phyloP scores from a whole-genome alignment of 2,888 invertebrate genomes.

The Xestia sexstrigata region DNA sequence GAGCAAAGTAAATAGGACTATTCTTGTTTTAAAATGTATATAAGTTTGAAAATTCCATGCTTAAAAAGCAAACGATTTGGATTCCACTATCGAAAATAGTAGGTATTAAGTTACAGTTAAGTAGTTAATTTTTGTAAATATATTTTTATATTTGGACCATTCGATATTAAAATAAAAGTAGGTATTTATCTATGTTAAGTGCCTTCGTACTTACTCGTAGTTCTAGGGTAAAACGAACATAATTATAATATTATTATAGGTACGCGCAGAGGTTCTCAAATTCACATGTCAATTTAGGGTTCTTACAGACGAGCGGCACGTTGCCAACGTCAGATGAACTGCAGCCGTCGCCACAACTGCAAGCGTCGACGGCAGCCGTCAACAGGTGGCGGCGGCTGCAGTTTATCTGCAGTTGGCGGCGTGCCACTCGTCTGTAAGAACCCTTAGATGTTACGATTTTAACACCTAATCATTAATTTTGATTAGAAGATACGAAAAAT shows the following conservation, averaged over 20 bases:
- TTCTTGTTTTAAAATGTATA: slow-evolving; percentile 1
- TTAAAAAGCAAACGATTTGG: slow-evolving; percentile 63
- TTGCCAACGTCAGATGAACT: too few relatives aligned
- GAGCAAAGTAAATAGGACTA: not conserved
- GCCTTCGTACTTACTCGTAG: slow-evolving; percentile 40
- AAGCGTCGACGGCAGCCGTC: too few relatives aligned
- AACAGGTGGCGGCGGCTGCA: too few relatives aligned
- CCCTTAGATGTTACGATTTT: too few relatives aligned
- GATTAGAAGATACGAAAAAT: slow-evolving; percentile 2
- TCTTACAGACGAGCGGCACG: too few relatives aligned
- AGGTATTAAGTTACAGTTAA: slow-evolving; percentile 38
- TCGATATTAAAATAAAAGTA: slow-evolving; percentile 2
- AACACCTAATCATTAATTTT: slow-evolving; percentile 7
- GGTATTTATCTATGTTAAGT: slow-evolving; percentile 15
- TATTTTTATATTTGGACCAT: slow-evolving; percentile 8
- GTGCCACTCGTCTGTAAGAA: too few relatives aligned
- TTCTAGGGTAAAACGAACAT: slow-evolving; percentile 1
- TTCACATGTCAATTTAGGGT: not conserved
- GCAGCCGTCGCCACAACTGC: too few relatives aligned
- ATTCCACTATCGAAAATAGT: slow-evolving; percentile 78
- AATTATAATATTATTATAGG: not conserved
- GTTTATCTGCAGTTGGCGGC: too few relatives aligned
- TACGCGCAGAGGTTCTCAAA: not conserved
- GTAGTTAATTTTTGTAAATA: slow-evolving; percentile 64
- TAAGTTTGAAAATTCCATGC: slow-evolving; percentile 28